phyloP scores from a whole-genome alignment of 2,113 vertebrate species.

The Garra rufa region DNA sequence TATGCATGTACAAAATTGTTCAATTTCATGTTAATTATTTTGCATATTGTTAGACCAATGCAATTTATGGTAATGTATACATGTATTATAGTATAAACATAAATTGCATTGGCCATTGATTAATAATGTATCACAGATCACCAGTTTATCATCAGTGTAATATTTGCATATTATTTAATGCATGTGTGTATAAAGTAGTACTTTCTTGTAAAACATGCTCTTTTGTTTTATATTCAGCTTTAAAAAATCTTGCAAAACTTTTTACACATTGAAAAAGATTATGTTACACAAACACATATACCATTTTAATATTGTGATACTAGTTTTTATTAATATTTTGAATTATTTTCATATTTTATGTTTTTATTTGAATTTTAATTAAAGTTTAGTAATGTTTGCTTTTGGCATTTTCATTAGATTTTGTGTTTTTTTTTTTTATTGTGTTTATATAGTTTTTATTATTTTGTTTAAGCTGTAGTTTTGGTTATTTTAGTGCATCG shows the following conservation, averaged over 20 bases:
- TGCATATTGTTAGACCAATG: not conserved
- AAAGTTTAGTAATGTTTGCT: not conserved
- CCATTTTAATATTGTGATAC: not conserved
- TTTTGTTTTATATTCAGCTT: not conserved
- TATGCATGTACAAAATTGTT: not conserved
- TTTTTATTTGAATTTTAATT: not conserved
- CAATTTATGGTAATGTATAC: not conserved
- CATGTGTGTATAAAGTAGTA: too few relatives aligned
- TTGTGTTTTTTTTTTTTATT: not conserved
- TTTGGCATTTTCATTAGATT: too few relatives aligned
- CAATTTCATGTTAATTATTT: not conserved
- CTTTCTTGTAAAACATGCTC: too few relatives aligned
- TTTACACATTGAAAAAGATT: too few relatives aligned
- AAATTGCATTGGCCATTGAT: not conserved
- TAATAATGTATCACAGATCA: not conserved
- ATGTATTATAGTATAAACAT: not conserved
- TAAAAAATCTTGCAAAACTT: too few relatives aligned
- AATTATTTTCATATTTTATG: too few relatives aligned
- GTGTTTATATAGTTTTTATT: too few relatives aligned
- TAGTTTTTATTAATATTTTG: too few relatives aligned
- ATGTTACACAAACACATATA: not conserved
- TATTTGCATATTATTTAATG: not conserved
- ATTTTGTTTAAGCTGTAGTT: too few relatives aligned
- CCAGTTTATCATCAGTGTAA: not conserved
- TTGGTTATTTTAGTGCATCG: too few relatives aligned